Evolutionary conservation across 2,113 vertebrate genomes (phyloP).

Genomic region (Psittacus erithacus): DNA sequence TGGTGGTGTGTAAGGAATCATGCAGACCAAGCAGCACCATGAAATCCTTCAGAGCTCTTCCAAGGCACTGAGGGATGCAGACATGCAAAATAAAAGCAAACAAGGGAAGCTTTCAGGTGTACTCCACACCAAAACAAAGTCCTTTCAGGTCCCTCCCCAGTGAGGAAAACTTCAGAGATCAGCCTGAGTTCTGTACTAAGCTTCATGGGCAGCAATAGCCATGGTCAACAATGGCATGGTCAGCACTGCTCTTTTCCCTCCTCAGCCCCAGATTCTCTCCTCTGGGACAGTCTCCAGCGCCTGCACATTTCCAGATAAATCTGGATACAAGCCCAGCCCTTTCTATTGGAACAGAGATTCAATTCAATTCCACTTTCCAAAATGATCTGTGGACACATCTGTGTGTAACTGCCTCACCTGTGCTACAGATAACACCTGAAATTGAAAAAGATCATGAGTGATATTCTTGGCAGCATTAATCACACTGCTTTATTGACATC

Average conservation of each 20-base stretch:
- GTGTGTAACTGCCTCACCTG: slow-evolving; percentile 42
- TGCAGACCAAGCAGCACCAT: background rate
- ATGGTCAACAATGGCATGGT: background rate
- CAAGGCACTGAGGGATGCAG: accelerated
- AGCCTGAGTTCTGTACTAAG: background rate
- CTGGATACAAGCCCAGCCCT: background rate
- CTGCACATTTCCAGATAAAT: background rate
- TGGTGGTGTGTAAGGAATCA: background rate
- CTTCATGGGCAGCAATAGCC: background rate
- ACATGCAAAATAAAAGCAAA: accelerated
- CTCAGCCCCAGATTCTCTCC: background rate
- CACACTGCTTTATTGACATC: slow-evolving; percentile 54
- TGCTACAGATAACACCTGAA: slow-evolving; percentile 61
- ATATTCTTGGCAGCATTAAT: slow-evolving; percentile 62
- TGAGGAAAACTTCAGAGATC: background rate
- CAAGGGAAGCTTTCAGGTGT: background rate
- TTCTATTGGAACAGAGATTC: background rate
- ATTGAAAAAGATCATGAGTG: slow-evolving; percentile 14
- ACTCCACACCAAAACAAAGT: background rate
- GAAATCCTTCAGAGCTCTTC: background rate
- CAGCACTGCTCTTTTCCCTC: background rate
- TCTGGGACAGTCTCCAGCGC: background rate
- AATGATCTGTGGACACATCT: background rate
- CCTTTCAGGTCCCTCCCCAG: background rate
- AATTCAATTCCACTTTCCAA: slow-evolving; percentile 21